Evolutionary conservation across 1,140 invertebrate genomes (phyloP), one percentile per base, ranked within the genome.

Genomic region (Hesperophylax magnus): DNA sequence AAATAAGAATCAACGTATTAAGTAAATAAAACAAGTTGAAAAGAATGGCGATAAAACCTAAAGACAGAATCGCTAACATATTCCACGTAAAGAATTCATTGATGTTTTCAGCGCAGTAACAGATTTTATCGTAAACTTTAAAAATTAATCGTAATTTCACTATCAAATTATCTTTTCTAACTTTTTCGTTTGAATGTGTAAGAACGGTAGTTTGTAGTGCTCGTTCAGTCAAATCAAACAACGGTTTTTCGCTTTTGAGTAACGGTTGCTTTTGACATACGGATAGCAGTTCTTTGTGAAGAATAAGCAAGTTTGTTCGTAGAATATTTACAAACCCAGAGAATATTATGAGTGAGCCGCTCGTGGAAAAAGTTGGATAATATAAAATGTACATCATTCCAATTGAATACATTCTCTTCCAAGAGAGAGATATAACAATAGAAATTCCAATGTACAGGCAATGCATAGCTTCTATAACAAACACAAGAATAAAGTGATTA

Each of bases 1-100:
- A 63, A 15, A 77, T 63, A 18, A n/a, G 27, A 15, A 34, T 60
- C 8, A 65, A 9, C 3, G 58, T 24, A 52, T 52, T 77, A 17
- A 77, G n/a, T 8, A 47, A 63, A 53, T 77, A 65, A 27, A 77
- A 77, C 9, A 77, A 17, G 53, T 77, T 77, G 31, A 65, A 63
- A 63, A 77, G 47, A 15, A 77, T 24, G 0, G 58, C 24, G 0
- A 24, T 52, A 67, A 77, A 77, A 6, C 31, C 11, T 27, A 53
- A 20, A 14, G 20, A n/a, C 11, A 77, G 18, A 17, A 67, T 53
- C 3, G 18, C 22, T 4, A 77, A n/a, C 14, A 77, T 18, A 54
- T 65, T 65, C 61, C 47, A 63, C 1, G 60, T 54, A 22, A 65
- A 65, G 20, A 20, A 77, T n/a, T 77, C 11, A 47, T 67, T 77